These are phyloP conservation scores for Poecile atricapillus DNA, from an alignment of 2,113 vertebrate species.

Conservation along the genomic window DNA sequence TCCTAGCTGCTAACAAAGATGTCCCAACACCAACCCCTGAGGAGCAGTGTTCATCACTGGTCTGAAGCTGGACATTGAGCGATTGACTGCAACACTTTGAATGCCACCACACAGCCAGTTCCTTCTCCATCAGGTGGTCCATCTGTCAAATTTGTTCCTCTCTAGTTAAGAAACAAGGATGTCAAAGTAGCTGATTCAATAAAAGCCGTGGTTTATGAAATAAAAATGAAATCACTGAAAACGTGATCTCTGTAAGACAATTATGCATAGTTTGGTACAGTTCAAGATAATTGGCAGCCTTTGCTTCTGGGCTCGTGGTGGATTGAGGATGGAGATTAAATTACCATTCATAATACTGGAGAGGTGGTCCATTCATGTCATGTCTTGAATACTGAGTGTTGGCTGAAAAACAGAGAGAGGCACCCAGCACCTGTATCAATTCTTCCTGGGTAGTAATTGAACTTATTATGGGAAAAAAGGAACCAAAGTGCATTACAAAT, in stretches of 20 bases:
- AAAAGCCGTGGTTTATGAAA: background rate
- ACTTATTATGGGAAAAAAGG: background rate
- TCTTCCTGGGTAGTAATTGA: background rate
- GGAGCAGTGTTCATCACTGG: background rate
- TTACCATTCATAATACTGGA: background rate
- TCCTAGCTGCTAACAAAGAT: too few relatives aligned
- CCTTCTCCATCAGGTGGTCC: background rate
- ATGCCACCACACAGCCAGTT: background rate
- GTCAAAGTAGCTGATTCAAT: background rate
- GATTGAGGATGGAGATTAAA: background rate
- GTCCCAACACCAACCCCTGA: too few relatives aligned
- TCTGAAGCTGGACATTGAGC: background rate
- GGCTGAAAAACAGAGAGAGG: background rate
- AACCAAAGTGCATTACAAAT: background rate
- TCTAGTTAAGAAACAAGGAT: background rate
- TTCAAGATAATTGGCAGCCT: background rate
- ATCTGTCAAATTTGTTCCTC: background rate
- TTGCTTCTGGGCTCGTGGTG: background rate
- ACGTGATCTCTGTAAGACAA: background rate
- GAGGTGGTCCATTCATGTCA: background rate
- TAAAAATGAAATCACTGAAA: background rate
- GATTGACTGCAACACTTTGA: background rate
- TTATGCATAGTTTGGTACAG: background rate
- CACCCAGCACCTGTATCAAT: background rate
- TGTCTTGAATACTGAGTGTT: conserved; percentile 18